phyloP scores from a whole-genome alignment of 2,113 vertebrate genomes.

The Paratilapia polleni region DNA sequence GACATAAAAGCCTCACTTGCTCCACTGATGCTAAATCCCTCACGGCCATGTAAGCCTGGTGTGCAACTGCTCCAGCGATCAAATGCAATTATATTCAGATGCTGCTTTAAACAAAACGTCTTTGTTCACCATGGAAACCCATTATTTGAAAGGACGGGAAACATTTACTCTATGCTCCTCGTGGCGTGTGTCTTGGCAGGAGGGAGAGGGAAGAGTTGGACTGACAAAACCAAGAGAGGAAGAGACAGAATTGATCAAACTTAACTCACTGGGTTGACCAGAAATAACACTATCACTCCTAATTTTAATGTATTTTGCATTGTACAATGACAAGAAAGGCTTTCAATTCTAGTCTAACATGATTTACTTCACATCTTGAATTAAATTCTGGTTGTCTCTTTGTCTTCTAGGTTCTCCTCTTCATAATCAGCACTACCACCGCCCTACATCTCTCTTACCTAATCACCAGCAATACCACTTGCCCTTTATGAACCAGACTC shows the following conservation, averaged over 20 bases:
- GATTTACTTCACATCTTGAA: not conserved
- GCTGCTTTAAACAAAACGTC: conserved; percentile 53
- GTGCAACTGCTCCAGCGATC: conserved; percentile 20
- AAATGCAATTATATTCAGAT: conserved; percentile 45
- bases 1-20: conserved; percentile 20
- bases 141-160: conserved; percentile 26
- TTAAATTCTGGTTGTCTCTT: not conserved
- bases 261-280: not conserved
- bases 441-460: conserved; percentile 59
- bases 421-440: conserved; percentile 59
- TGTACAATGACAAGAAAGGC: not conserved
- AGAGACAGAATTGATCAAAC: not conserved
- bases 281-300: not conserved
- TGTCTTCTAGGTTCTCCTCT: conserved; percentile 72
- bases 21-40: conserved; percentile 30
- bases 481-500: conserved; percentile 69
- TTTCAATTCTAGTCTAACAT: not conserved
- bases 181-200: conserved; percentile 27
- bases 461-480: conserved; percentile 78
- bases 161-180: conserved; percentile 37
- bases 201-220: conserved; percentile 2
- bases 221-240: not conserved
- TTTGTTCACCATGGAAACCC: conserved; percentile 66
- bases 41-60: not conserved
- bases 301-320: not conserved